These are phyloP conservation scores for Anoplophora glabripennis DNA, from an alignment of 1,140 invertebrate genomes.

Conservation along the genomic window DNA sequence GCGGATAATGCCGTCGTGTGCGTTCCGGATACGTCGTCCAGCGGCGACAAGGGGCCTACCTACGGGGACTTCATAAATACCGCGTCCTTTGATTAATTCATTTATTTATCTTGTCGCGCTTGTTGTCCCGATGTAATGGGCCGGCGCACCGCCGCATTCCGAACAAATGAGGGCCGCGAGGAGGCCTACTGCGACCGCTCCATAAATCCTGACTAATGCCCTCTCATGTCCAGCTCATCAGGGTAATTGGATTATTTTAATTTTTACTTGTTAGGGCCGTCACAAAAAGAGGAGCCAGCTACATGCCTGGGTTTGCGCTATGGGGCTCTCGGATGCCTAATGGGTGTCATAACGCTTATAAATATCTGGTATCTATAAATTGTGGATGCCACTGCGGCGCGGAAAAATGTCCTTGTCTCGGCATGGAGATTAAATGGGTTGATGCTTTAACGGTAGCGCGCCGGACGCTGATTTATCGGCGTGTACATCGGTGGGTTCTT, in stretches of 20 bases:
- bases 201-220: slow-evolving; percentile 25
- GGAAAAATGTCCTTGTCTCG: no score
- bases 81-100: slow-evolving; percentile 24
- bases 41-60: slow-evolving; percentile 8
- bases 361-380: no score
- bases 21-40: slow-evolving; percentile 10
- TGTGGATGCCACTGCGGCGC: no score
- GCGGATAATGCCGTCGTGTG: slow-evolving; percentile 14
- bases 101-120: slow-evolving; percentile 29
- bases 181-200: slow-evolving; percentile 19
- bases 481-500: no score
- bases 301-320: not conserved
- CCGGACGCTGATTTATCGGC: no score
- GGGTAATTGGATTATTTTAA: slow-evolving; percentile 27
- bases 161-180: slow-evolving; percentile 21
- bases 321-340: no score
- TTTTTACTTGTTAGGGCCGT: slow-evolving; percentile 15
- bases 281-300: slow-evolving; percentile 1
- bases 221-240: slow-evolving; percentile 22
- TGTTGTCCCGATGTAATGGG: slow-evolving; percentile 25
- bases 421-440: no score
- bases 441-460: no score
- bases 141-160: slow-evolving; percentile 14
- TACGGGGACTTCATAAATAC: slow-evolving; percentile 21
- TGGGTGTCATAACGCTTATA: no score